A percentile compares a stretch with the other conserved stretches of the same genome.
Conservation (phyloP, 2,113 vertebrate genomes). For the Erythrolamprus reginae region DNA sequence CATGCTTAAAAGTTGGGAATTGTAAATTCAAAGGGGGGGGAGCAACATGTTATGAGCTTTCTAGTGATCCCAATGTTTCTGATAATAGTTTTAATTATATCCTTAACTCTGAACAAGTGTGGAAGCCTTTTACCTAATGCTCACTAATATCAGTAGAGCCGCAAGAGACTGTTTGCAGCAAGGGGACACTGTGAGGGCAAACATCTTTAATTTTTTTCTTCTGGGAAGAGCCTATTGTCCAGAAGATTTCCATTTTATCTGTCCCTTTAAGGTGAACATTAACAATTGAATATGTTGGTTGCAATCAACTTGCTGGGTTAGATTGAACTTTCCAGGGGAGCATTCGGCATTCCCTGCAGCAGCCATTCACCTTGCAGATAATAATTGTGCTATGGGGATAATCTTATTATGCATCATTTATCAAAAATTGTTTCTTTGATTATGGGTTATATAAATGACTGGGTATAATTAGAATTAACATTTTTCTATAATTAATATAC, state of each 20-base stretch:
- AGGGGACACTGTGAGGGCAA: neutral
- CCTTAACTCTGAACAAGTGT: neutral
- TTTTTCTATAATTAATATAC: neutral
- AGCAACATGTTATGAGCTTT: neutral
- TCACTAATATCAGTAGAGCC: neutral
- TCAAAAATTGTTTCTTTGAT: neutral
- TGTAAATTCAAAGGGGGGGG: neutral
- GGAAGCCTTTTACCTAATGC: neutral
- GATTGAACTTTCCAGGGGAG: neutral
- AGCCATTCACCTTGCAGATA: neutral
- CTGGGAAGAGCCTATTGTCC: neutral
- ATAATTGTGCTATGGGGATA: neutral
- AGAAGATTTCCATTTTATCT: neutral
- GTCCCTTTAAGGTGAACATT: neutral
- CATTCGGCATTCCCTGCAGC: neutral
- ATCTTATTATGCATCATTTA: neutral
- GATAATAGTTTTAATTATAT: neutral
- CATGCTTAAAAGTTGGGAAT: neutral
- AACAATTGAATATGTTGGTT: neutral
- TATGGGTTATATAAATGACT: neutral
- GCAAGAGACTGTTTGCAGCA: neutral
- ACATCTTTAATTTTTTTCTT: neutral
- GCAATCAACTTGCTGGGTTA: neutral
- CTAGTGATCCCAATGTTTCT: neutral
- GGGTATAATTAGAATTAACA: neutral